Conservation (phyloP, 2,797 vertebrate species). For the Bovichtus variegatus region DNA sequence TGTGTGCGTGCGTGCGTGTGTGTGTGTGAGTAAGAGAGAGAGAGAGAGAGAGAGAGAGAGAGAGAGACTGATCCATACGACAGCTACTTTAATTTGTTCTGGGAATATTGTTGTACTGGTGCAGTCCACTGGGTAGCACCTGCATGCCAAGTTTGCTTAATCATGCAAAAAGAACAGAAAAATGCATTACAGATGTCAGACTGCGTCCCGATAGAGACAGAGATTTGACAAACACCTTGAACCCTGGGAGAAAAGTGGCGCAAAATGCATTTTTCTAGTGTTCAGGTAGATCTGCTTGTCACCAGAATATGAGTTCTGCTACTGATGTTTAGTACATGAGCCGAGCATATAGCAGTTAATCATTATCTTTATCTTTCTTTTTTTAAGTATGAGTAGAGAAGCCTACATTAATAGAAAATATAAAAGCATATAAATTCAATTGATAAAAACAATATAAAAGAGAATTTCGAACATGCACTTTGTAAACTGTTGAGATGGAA, state of each 20-base stretch:
- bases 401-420: background rate
- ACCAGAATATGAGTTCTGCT: slow-evolving; percentile 44
- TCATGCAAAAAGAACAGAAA: slow-evolving; percentile 86
- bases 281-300: slow-evolving; percentile 62
- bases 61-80: slow-evolving; percentile 80
- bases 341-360: slow-evolving; percentile 31
- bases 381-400: background rate
- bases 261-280: slow-evolving; percentile 66
- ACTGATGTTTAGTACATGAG: slow-evolving; percentile 43
- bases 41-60: slow-evolving; percentile 25
- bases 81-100: slow-evolving; percentile 86
- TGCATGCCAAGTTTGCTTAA: slow-evolving; percentile 87
- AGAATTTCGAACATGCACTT: background rate
- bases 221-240: slow-evolving; percentile 82
- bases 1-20: background rate
- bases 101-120: slow-evolving; percentile 84
- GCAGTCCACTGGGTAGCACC: slow-evolving; percentile 82
- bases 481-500: background rate
- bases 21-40: background rate
- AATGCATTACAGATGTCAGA: slow-evolving; percentile 84
- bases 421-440: background rate
- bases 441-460: background rate
- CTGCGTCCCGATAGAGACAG: slow-evolving; percentile 70
- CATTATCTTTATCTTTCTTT: background rate
- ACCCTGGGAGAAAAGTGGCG: slow-evolving; percentile 66